These are phyloP conservation scores for Camponotus pennsylvanicus DNA, from an alignment of 1,140 invertebrate species.

Conservation along the genomic window DNA sequence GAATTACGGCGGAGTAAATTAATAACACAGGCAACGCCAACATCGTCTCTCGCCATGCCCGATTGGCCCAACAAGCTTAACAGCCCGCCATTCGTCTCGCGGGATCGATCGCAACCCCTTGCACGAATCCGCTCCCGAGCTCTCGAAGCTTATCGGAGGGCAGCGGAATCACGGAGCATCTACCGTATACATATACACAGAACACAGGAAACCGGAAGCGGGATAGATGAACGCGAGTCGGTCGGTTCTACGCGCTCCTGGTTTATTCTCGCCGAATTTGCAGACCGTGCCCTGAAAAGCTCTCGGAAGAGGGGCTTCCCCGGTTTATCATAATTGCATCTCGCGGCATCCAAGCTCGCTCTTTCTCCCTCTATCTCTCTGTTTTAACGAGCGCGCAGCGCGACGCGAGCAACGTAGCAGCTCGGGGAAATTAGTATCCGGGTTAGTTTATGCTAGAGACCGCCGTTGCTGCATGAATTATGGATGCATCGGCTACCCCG, in stretches of 20 bases:
- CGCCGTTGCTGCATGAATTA: constrained; percentile 5
- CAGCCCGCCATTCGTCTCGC: constrained; percentile 51
- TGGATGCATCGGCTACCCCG: constrained; percentile 42
- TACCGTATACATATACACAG: not conserved
- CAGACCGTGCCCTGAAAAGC: constrained; percentile 65
- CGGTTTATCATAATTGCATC: constrained; percentile 85
- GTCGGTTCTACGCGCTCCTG: constrained; percentile 25
- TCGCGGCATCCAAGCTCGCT: constrained; percentile 69
- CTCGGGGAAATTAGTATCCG: constrained; percentile 62
- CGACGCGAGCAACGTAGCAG: constrained; percentile 10
- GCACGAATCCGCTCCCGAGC: constrained; percentile 17
- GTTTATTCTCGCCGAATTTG: constrained; percentile 31
- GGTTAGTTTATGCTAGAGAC: constrained; percentile 32
- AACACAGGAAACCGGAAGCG: constrained; percentile 68
- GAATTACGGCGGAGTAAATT: constrained; percentile 54
- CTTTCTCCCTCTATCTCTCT: constrained; percentile 57
- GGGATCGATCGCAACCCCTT: constrained; percentile 52
- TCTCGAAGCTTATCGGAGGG: constrained; percentile 60
- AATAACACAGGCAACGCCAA: constrained; percentile 45
- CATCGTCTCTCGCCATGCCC: constrained; percentile 21
- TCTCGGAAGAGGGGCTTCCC: constrained; percentile 76
- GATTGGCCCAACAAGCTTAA: constrained; percentile 59
- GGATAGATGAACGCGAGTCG: constrained; percentile 72
- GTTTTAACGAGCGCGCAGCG: constrained; percentile 40
- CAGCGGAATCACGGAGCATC: constrained; percentile 8